phyloP scores from a whole-genome alignment of 2,888 invertebrate species.

The Eledone cirrhosa region DNA sequence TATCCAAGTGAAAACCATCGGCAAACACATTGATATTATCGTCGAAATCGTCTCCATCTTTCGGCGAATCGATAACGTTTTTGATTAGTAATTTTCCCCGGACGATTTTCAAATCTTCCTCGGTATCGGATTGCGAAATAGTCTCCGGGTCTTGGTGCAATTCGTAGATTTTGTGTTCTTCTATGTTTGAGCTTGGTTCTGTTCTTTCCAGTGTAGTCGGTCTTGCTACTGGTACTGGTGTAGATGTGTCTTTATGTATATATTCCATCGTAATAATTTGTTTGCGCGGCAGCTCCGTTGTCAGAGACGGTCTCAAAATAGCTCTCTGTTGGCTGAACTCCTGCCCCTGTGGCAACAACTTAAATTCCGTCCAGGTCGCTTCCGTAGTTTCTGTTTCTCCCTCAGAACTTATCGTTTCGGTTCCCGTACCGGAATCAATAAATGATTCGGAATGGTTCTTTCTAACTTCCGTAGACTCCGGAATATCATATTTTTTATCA shows the following conservation, averaged over 20 bases:
- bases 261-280: background rate
- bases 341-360: background rate
- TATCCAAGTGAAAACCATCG: conserved; percentile 53
- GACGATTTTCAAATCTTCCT: conserved; percentile 50
- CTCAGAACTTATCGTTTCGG: conserved; percentile 33
- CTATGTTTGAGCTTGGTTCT: background rate
- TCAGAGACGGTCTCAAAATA: background rate
- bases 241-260: background rate
- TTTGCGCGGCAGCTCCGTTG: background rate
- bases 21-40: conserved; percentile 60
- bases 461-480: no score
- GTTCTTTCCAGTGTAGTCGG: background rate
- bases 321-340: background rate
- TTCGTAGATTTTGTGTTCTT: conserved; percentile 28
- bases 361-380: background rate
- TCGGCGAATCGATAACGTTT: conserved; percentile 50
- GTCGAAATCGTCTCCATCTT: conserved; percentile 47
- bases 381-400: conserved; percentile 25
- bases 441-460: conserved; percentile 18
- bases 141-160: conserved; percentile 23
- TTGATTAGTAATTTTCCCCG: conserved; percentile 57
- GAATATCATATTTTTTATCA: no score
- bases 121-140: conserved; percentile 21
- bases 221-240: background rate
- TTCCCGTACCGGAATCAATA: conserved; percentile 33